phyloP scores from a whole-genome alignment of 2,888 invertebrate genomes.

The Scrobipalpa atriplicella region DNA sequence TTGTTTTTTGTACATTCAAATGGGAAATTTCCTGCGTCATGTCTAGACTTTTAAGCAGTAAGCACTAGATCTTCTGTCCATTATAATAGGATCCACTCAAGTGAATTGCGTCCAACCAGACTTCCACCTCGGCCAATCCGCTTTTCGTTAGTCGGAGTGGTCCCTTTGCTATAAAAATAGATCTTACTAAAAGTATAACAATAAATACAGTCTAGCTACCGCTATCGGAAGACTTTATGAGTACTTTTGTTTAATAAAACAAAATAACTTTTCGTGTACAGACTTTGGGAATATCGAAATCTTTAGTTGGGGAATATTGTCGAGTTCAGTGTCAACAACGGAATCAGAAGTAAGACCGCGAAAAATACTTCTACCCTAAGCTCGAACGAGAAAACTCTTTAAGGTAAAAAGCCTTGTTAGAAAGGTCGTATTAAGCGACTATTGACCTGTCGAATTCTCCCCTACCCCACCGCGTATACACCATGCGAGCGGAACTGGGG shows the following conservation, averaged over 20 bases:
- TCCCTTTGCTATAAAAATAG: neutral
- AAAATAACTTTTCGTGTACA: too few relatives aligned
- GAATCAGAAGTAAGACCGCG: too few relatives aligned
- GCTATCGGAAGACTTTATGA: too few relatives aligned
- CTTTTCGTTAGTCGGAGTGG: neutral
- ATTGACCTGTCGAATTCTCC: constrained; percentile 1
- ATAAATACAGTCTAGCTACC: neutral
- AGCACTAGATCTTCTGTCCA: neutral
- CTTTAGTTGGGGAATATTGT: too few relatives aligned
- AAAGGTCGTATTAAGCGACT: neutral
- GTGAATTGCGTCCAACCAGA: constrained; percentile 7
- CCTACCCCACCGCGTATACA: too few relatives aligned
- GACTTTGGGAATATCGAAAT: too few relatives aligned
- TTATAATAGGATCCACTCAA: constrained; percentile 16
- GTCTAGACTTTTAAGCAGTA: constrained; percentile 11
- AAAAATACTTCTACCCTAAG: too few relatives aligned
- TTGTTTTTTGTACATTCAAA: neutral
- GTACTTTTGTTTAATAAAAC: too few relatives aligned
- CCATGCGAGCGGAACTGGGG: constrained; percentile 7
- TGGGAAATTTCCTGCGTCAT: constrained; percentile 8
- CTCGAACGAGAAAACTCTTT: too few relatives aligned
- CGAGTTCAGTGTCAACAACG: too few relatives aligned
- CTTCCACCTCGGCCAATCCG: neutral
- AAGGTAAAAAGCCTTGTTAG: too few relatives aligned
- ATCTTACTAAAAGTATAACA: neutral